Conservation (phyloP, 2,113 vertebrate species). For the Syngnathus typhle region DNA sequence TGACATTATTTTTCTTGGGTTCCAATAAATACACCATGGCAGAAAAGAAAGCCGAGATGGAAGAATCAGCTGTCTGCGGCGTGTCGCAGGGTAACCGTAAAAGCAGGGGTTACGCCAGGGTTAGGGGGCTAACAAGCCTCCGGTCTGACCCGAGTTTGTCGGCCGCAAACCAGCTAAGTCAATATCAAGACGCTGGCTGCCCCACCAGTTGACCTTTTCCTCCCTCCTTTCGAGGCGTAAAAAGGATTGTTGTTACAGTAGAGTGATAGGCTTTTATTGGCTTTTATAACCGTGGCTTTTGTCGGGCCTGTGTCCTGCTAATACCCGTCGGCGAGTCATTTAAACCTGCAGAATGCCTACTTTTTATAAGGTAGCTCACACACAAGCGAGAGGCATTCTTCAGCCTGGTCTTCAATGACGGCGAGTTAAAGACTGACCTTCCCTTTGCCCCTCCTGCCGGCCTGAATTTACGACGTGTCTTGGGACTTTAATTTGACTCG, state of each 20-base stretch:
- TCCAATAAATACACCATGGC: not conserved
- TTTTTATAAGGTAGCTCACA: constrained; percentile 69
- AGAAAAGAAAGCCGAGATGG: constrained; percentile 14
- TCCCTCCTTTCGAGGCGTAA: constrained; percentile 57
- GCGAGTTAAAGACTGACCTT: constrained; percentile 60
- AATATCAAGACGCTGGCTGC: constrained; percentile 68
- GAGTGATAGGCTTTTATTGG: constrained; percentile 71
- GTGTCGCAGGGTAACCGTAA: constrained; percentile 55
- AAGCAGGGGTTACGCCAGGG: constrained; percentile 63
- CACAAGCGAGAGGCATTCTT: constrained; percentile 51
- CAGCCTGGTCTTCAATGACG: constrained; percentile 56
- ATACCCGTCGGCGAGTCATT: constrained; percentile 69
- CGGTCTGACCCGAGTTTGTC: constrained; percentile 65
- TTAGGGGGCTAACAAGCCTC: constrained; percentile 62
- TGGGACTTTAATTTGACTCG: constrained; percentile 14
- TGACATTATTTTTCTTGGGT: not conserved
- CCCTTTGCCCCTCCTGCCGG: constrained; percentile 34
- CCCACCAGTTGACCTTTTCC: constrained; percentile 69
- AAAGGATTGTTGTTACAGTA: constrained; percentile 72
- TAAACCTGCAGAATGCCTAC: constrained; percentile 64
- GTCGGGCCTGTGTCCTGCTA: constrained; percentile 69
- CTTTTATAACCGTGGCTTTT: constrained; percentile 69
- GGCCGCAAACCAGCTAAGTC: constrained; percentile 65
- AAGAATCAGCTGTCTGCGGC: constrained; percentile 31
- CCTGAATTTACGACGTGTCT: constrained; percentile 26